Evolutionary conservation across 2,797 vertebrate genomes (phyloP), one percentile per base, ranked within the genome.

Genomic region (Zenarchopterus dispar): DNA sequence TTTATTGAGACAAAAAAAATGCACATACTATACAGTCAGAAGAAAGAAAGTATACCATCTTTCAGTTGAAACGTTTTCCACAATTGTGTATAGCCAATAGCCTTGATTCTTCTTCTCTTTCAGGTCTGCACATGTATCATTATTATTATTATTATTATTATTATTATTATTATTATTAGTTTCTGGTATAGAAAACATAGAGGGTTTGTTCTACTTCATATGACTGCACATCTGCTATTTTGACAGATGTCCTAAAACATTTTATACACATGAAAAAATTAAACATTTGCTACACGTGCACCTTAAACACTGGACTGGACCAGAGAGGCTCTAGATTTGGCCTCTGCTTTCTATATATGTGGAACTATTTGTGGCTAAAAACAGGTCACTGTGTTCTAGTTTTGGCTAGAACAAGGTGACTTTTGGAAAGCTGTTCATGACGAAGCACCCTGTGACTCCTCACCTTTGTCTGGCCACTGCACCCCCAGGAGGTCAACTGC

Each of bases 301-400:
- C 13, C 2, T 4, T 36, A n/a, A 57, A 5, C 8, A 9, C 9
- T 49, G 1, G 16, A 11, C 22, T 51, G 17, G 2, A 10, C 44
- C 16, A 31, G 4, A 26, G 1, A 26, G 9, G 23, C 15, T 51
- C 39, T 68, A 15, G 18, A 23, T 59, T 8, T 19, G 48, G 47
- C 42, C 33, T 9, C 43, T 42, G 28, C 36, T 46, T 62, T 70
- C 2, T 7, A 26, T 22, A 19, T 0, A 2, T 47, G 31, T 65
- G 73, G 60, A 52, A 69, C 43, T 15, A 19, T 78, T 71, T 73
- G 43, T 31, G 49, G 66, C 67, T 56, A 59, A 56, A 19, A 19
- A 65, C 56, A 50, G 8, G n/a, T 62, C 57, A 59, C 39, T n/a
- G n/a, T n/a, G n/a, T n/a, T 42, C 73, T 70, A 80, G 36, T 69